Evolutionary conservation across 1,140 invertebrate genomes (phyloP).

Genomic region (Scaptomyza hsui): DNA sequence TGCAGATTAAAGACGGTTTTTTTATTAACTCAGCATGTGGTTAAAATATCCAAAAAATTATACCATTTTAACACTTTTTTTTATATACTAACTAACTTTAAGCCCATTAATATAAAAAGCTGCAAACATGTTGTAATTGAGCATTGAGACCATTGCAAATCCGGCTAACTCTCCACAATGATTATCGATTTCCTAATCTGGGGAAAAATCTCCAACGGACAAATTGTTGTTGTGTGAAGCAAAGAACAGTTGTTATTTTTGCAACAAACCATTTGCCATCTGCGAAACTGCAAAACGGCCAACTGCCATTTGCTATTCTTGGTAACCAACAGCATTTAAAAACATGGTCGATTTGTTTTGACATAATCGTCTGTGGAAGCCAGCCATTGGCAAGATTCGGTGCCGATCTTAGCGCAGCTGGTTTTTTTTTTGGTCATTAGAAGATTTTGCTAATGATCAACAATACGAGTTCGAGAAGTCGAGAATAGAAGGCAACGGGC

Average conservation of each 20-base stretch:
- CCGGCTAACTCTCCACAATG: neutral
- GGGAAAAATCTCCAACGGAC: neutral
- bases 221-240: neutral
- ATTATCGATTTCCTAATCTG: neutral
- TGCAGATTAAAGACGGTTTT: neutral
- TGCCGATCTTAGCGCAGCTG: constrained; percentile 42
- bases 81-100: too few species aligned
- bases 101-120: too few species aligned
- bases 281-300: neutral
- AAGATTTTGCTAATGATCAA: constrained; percentile 68
- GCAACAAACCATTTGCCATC: constrained; percentile 2
- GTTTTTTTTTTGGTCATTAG: constrained; percentile 39
- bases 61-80: neutral
- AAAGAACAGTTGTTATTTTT: neutral
- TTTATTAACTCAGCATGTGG: neutral
- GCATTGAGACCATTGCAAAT: neutral
- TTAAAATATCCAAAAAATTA: neutral
- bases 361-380: constrained; percentile 35
- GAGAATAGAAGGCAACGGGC: constrained; percentile 32
- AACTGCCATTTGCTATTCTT: constrained; percentile 17
- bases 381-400: constrained; percentile 17
- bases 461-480: too few species aligned
- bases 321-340: neutral
- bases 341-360: constrained; percentile 13
- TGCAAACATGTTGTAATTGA: neutral